A percentile compares a stretch with the other conserved stretches of the same genome.
Conservation (phyloP, 2,113 vertebrate species). For the Vombatus ursinus region DNA sequence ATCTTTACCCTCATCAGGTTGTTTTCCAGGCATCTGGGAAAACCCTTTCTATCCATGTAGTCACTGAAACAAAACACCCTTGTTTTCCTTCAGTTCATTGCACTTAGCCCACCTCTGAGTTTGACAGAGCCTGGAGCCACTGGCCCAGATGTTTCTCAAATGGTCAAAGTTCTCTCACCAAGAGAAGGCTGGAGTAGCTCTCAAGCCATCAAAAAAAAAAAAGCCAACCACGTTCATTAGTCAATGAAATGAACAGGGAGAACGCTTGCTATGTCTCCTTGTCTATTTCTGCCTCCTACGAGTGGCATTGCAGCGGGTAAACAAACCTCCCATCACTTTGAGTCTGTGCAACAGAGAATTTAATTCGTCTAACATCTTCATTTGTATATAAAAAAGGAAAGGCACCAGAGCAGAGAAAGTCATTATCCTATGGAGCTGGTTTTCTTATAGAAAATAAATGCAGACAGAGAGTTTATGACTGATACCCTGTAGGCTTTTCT, state of each 20-base stretch:
- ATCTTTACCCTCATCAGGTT: constrained; percentile 27
- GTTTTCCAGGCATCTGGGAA: constrained; percentile 3
- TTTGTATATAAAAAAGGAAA: not conserved
- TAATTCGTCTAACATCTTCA: constrained; percentile 28
- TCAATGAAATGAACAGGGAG: constrained; percentile 45
- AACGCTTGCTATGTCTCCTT: constrained; percentile 37
- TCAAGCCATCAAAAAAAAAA: constrained; percentile 30
- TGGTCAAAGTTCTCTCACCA: constrained; percentile 30
- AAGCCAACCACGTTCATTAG: not conserved
- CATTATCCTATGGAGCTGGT: not conserved
- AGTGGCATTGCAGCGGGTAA: not conserved
- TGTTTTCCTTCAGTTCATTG: constrained; percentile 43
- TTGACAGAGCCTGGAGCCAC: not conserved
- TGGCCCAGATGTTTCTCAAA: constrained; percentile 33
- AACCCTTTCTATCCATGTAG: not conserved
- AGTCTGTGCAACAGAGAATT: not conserved
- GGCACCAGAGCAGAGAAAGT: not conserved
- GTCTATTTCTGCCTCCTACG: constrained; percentile 26
- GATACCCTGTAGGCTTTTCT: not conserved
- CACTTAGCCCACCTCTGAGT: constrained; percentile 4
- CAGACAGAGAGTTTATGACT: not conserved
- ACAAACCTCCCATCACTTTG: not conserved
- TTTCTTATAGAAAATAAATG: not conserved
- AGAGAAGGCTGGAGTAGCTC: constrained; percentile 1
- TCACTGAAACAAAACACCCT: constrained; percentile 22